These are phyloP conservation scores for Steatocranus sp. DNA, from an alignment of 2,797 vertebrate genomes.

Conservation along the genomic window DNA sequence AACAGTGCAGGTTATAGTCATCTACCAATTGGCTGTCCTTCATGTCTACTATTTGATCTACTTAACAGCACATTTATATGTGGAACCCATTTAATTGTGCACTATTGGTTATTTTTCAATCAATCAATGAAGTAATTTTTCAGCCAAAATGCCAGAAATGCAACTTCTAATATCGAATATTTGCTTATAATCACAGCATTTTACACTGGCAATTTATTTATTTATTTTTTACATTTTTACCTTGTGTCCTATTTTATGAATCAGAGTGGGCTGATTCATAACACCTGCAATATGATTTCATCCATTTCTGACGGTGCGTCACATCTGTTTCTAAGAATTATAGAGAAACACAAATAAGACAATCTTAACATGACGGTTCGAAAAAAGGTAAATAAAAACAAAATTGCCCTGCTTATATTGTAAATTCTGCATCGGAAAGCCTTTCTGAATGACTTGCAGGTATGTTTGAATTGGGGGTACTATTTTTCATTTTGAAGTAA, in stretches of 20 bases:
- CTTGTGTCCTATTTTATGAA: background rate
- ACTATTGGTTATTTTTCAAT: background rate
- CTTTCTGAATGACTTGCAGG: conserved; percentile 57
- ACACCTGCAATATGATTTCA: background rate
- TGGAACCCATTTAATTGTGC: accelerated
- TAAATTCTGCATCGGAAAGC: conserved; percentile 34
- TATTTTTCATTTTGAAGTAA: conserved; percentile 74
- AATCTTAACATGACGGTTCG: background rate
- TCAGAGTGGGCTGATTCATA: background rate
- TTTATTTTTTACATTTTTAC: background rate
- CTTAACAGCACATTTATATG: background rate
- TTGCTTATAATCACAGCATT: background rate
- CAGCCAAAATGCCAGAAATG: background rate
- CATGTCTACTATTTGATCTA: background rate
- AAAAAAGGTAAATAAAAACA: background rate
- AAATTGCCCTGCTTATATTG: conserved; percentile 16
- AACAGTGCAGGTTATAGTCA: background rate
- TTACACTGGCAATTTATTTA: background rate
- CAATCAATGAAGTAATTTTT: background rate
- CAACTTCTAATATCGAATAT: background rate
- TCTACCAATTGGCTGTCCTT: background rate
- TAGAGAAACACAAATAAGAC: conserved; percentile 10
- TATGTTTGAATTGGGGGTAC: conserved; percentile 66
- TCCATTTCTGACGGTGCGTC: background rate
- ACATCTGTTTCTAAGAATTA: background rate